These are phyloP conservation scores for Latrodectus geometricus DNA, from an alignment of 1,140 invertebrate species.

Conservation along the genomic window DNA sequence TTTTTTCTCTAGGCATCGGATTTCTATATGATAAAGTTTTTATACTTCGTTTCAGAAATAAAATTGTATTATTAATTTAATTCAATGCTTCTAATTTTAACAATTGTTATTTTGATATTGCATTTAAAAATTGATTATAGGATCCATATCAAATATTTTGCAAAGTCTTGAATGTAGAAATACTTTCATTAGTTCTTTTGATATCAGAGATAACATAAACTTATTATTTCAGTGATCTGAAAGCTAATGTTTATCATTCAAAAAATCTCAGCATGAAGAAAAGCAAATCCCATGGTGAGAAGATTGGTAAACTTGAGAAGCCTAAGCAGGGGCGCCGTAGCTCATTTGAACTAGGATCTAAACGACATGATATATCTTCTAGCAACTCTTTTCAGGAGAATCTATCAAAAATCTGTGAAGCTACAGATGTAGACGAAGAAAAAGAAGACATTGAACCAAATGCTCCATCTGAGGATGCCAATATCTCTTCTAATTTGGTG, in stretches of 20 bases:
- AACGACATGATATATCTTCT: not conserved
- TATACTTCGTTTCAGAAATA: too few species aligned
- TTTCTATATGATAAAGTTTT: too few species aligned
- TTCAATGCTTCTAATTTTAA: too few species aligned
- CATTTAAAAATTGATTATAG: too few species aligned
- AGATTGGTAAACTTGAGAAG: constrained; percentile 29
- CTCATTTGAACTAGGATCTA: constrained; percentile 18
- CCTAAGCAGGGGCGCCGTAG: constrained; percentile 24
- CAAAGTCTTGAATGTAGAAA: too few species aligned
- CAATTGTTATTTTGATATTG: too few species aligned
- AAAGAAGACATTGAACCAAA: not conserved
- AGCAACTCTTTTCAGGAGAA: constrained; percentile 57
- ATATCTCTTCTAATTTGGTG: not conserved
- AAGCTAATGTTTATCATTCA: constrained; percentile 42
- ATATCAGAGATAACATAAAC: not conserved
- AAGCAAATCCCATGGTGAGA: constrained; percentile 50
- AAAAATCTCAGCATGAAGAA: constrained; percentile 43
- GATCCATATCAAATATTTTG: too few species aligned
- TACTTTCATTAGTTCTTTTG: too few species aligned
- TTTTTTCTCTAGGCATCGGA: too few species aligned
- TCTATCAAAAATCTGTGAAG: constrained; percentile 53
- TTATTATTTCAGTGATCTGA: constrained; percentile 1
- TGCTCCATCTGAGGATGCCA: not conserved
- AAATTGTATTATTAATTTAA: too few species aligned
- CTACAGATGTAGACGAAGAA: constrained; percentile 25